Conservation (phyloP, 2,113 vertebrate species). For the Chionodraco myersi region DNA sequence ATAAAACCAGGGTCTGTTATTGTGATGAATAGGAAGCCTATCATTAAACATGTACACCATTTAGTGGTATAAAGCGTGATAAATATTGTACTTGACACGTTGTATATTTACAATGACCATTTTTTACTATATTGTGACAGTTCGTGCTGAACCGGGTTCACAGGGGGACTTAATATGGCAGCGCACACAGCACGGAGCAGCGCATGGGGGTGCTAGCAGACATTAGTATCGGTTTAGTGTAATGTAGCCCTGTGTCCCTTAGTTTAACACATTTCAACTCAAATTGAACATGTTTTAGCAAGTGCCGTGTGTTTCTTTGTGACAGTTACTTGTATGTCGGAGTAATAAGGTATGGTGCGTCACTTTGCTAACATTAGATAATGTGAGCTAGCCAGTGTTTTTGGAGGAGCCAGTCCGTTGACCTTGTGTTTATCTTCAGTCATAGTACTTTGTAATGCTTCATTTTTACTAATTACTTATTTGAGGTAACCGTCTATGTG, state of each 20-base stretch:
- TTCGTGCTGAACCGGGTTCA: not conserved
- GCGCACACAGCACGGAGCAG: not conserved
- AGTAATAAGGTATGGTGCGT: not conserved
- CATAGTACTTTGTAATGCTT: not conserved
- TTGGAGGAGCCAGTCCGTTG: slow-evolving; percentile 4
- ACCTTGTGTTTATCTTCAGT: slow-evolving; percentile 24
- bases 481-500: not conserved
- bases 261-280: rapidly evolving
- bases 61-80: not conserved
- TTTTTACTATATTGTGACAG: not conserved
- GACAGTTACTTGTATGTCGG: not conserved
- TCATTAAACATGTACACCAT: rapidly evolving
- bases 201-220: not conserved
- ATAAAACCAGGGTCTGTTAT: not conserved
- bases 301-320: rapidly evolving
- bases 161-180: slow-evolving; percentile 30
- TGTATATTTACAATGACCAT: not conserved
- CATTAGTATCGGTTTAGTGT: not conserved
- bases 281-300: not conserved
- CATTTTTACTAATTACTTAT: rapidly evolving
- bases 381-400: not conserved
- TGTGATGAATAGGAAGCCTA: not conserved
- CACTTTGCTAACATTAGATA: slow-evolving; percentile 9
- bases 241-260: not conserved
- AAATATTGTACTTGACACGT: not conserved